These are phyloP conservation scores for Pammene aurita DNA, from an alignment of 2,888 invertebrate genomes.

Conservation along the genomic window DNA sequence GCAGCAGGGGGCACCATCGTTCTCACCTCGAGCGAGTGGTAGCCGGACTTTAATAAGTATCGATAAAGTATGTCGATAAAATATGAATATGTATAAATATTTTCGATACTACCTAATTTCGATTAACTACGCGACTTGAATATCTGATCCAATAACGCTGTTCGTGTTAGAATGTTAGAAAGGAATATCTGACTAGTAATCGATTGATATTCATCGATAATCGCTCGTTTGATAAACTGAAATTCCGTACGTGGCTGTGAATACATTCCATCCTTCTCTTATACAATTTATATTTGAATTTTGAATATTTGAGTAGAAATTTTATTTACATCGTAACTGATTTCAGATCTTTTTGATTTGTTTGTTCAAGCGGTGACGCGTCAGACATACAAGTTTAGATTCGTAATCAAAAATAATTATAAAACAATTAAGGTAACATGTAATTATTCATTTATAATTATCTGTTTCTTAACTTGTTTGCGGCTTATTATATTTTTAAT, in stretches of 20 bases:
- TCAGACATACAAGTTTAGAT: not conserved
- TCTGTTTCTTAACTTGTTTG: not conserved
- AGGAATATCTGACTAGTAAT: slow-evolving; percentile 38
- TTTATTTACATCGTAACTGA: slow-evolving; percentile 10
- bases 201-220: slow-evolving; percentile 41
- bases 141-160: slow-evolving; percentile 37
- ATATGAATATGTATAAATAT: slow-evolving; percentile 82
- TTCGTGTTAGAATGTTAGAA: slow-evolving; percentile 38
- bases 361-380: slow-evolving; percentile 11
- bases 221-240: slow-evolving; percentile 35
- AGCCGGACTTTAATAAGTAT: slow-evolving; percentile 82
- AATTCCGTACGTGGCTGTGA: slow-evolving; percentile 32
- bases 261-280: slow-evolving; percentile 32
- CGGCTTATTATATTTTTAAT: slow-evolving; percentile 25
- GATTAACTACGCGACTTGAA: slow-evolving; percentile 43
- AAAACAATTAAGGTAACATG: not conserved
- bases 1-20: slow-evolving; percentile 81
- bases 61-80: slow-evolving; percentile 81
- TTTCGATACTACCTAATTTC: slow-evolving; percentile 69
- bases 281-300: slow-evolving; percentile 29
- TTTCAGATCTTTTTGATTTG: slow-evolving; percentile 17
- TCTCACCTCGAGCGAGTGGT: slow-evolving; percentile 83
- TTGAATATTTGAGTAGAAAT: slow-evolving; percentile 26
- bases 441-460: slow-evolving; percentile 24
- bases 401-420: not conserved